Evolutionary conservation across 2,888 invertebrate genomes (phyloP), one percentile per base, ranked within the genome.

Genomic region (Fragum whitleyi): DNA sequence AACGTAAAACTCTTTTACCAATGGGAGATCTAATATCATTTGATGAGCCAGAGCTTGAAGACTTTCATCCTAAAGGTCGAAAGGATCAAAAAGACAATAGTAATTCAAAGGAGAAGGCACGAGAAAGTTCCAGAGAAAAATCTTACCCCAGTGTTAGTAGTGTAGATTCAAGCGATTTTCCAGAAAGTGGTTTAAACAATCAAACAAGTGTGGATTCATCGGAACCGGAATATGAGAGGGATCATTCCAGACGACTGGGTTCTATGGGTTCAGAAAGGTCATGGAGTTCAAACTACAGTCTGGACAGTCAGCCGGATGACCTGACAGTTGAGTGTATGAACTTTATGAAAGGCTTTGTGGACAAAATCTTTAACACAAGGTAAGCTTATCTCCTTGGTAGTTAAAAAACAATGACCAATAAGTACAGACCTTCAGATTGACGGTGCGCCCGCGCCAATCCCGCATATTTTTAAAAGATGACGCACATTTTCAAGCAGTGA

Each of bases 271-370:
- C 92, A n/a, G 89, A 90, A 39, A 89, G 89, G 74, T 92, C 92
- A 7, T 91, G 91, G 91, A 90, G 88, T 70, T 92, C 92, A 32
- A 89, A 86, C 59, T 91, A 89, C 85, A 91, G 91, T 81, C 81
- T 91, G n/a, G 92, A 92, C 74, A 90, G 90, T n/a, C 91, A 91
- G 78, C 91, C 95, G 9, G 94, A 94, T 76, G 96, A 96, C 87
- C 94, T 95, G 84, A 95, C 95, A 0, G 95, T 95, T 76, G 94
- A 94, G 76, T 95, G 95, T 81, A 94, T 93, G 91, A 93, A 93
- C 72, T 96, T 96, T 88, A 96, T 96, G 96, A 95, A 96, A 87
- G 94, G 94, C 65, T 96, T 96, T 91, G 96, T 96, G 3, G 95
- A 95, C 47, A 94, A 95, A 79, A 93, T 96, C 23, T 96, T 96